Evolutionary conservation across 2,888 invertebrate genomes (phyloP), one percentile per base, ranked within the genome.

Genomic region (Cerceris ruficornis): DNA sequence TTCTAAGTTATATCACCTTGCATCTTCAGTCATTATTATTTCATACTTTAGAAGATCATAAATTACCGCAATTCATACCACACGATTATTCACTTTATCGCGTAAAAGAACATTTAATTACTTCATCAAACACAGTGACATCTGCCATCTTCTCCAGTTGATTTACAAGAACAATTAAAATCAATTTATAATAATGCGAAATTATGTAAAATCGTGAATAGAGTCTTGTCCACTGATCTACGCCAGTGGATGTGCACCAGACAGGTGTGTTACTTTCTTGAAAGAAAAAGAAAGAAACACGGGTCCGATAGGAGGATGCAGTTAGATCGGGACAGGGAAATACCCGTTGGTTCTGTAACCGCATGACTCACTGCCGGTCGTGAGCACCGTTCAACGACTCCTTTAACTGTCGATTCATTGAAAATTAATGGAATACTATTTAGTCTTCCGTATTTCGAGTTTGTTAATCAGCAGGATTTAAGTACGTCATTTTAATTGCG

Each of bases 221-320:
- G 28, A 55, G 7, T 55, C 8, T 17, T 7, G 15, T 7, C 64
- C 54, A 41, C 46, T 42, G 42, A 55, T 70, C 42, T 72, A 65
- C 60, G 43, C 49, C 52, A 50, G 7, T 43, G 46, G 7, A 11
- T 50, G 58, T 41, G 42, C 17, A 61, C 65, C 61, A 69, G 69
- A 55, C 67, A 13, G 42, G 75, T 52, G 78, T 75, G 69, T 72
- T 80, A 75, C 78, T 78, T 78, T 75, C 52, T n/a, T 55, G 64
- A 68, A 49, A 39, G 58, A 66, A 59, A 69, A 75, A 78, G 64
- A 79, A 65, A 77, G 54, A 66, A 66, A 62, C 41, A 42, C 52
- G 67, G 42, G 50, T 61, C 50, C 13, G 46, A 17, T 74, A n/a
- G 75, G 17, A 70, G 54, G 69, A 69, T 74, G 50, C 17, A 69